These are phyloP conservation scores for Pachyramphus minor DNA, from an alignment of 2,113 vertebrate genomes.

Conservation along the genomic window DNA sequence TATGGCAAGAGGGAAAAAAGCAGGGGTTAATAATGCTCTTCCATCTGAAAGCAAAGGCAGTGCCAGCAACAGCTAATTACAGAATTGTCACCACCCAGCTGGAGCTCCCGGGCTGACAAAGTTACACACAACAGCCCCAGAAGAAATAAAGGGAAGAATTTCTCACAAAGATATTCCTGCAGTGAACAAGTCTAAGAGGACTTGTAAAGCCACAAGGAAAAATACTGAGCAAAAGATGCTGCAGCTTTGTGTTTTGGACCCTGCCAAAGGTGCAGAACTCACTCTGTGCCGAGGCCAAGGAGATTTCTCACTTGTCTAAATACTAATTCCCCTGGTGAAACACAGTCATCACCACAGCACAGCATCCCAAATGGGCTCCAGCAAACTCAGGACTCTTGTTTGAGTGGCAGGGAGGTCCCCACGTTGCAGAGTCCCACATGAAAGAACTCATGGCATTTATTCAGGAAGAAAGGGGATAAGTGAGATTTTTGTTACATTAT, in stretches of 20 bases:
- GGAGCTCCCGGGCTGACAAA: background rate
- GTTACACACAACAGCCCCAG: background rate
- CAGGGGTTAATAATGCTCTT: background rate
- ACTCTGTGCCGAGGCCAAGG: background rate
- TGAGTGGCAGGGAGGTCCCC: background rate
- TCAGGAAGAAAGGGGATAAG: background rate
- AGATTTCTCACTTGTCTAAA: background rate
- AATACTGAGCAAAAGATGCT: background rate
- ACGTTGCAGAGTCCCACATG: rapidly evolving
- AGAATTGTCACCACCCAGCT: background rate
- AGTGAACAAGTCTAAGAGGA: background rate
- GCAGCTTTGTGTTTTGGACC: background rate
- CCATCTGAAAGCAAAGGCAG: background rate
- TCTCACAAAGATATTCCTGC: background rate
- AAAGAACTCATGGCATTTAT: background rate
- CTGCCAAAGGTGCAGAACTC: background rate
- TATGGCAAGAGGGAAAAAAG: rapidly evolving
- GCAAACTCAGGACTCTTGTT: too few species aligned
- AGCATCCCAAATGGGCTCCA: rapidly evolving
- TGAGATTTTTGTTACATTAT: background rate
- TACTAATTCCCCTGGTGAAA: background rate
- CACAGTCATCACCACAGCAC: background rate
- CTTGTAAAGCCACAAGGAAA: background rate
- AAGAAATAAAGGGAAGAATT: background rate
- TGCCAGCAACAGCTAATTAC: background rate